phyloP scores from a whole-genome alignment of 2,113 vertebrate genomes.

The Acrocephalus kingi region DNA sequence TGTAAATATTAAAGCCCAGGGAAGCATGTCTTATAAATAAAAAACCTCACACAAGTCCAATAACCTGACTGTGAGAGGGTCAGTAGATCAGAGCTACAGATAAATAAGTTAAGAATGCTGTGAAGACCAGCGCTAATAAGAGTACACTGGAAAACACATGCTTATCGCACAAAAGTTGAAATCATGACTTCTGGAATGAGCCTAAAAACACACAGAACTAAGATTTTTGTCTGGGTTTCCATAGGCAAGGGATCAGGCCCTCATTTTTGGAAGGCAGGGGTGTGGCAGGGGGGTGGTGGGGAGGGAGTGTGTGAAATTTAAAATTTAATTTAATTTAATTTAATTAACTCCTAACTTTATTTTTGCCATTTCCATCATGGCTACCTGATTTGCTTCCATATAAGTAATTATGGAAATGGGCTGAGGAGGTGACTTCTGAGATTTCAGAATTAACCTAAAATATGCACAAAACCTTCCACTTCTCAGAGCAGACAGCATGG shows the following conservation, averaged over 20 bases:
- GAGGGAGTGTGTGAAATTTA: fast-evolving
- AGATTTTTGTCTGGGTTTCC: background rate
- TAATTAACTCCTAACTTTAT: background rate
- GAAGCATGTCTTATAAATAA: background rate
- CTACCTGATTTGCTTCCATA: background rate
- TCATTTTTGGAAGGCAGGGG: background rate
- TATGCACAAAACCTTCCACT: conserved; percentile 19
- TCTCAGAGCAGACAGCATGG: background rate
- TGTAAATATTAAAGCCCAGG: background rate
- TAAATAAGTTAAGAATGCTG: background rate
- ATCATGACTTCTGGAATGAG: background rate
- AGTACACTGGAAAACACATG: background rate
- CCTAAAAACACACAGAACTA: background rate
- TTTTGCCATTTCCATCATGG: background rate
- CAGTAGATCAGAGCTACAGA: background rate
- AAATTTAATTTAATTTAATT: background rate
- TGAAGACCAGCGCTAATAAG: background rate
- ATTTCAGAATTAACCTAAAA: conserved; percentile 37
- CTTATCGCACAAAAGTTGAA: background rate
- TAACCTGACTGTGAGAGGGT: background rate
- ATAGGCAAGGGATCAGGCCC: background rate
- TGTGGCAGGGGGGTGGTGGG: background rate
- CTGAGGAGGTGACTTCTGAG: conserved; percentile 14
- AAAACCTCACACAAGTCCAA: background rate
- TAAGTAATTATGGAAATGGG: conserved; percentile 35